Conservation (phyloP, 2,113 vertebrate species). For the Petrocephalus microphthalmus region DNA sequence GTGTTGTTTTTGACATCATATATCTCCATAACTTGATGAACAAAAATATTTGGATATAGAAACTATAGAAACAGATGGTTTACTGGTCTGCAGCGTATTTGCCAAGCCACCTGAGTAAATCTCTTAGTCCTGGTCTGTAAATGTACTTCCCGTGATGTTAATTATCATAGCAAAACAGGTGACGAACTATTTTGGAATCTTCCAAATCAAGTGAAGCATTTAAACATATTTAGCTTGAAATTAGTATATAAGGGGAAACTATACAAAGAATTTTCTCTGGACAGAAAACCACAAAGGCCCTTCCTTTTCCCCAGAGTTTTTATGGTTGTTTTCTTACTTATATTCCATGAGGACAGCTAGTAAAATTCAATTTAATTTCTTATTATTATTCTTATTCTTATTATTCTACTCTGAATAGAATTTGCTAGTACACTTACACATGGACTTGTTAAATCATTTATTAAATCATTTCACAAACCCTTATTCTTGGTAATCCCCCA, state of each 20-base stretch:
- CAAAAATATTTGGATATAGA: background rate
- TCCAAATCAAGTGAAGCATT: background rate
- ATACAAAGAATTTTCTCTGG: background rate
- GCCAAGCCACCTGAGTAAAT: background rate
- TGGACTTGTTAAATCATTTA: background rate
- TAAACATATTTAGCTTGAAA: background rate
- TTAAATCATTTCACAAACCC: constrained; percentile 38
- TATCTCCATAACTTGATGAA: background rate
- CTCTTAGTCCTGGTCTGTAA: background rate
- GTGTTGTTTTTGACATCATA: background rate
- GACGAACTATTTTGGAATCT: background rate
- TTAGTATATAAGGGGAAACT: background rate
- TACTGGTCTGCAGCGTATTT: background rate
- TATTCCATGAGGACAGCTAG: background rate
- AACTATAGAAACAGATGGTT: background rate
- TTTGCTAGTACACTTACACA: background rate
- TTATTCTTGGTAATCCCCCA: constrained; percentile 61
- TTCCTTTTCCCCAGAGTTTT: background rate
- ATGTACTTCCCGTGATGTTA: background rate
- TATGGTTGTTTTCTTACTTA: too few species aligned
- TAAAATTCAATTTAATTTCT: background rate
- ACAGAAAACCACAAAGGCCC: background rate
- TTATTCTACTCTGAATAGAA: background rate
- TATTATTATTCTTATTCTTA: background rate
- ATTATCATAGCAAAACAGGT: background rate